A percentile compares a stretch with the other conserved stretches of the same genome.
Evolutionary conservation across 2,888 invertebrate species (phyloP).

Genomic region (Ophion slaviceki): DNA sequence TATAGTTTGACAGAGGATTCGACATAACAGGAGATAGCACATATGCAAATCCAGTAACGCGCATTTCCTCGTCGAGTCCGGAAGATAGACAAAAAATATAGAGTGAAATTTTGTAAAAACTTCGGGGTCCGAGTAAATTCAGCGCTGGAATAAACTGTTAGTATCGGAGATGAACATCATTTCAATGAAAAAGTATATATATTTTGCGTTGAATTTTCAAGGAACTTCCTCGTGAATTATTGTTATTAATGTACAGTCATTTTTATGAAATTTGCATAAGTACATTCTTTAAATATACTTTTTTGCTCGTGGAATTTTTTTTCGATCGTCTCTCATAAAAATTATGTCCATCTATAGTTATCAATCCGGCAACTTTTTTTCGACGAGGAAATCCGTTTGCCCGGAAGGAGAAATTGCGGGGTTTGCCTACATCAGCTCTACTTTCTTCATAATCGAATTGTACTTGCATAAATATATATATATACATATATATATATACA

Average conservation of each 20-base stretch:
- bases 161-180: neutral
- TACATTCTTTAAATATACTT: too few relatives aligned
- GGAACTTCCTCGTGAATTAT: too few relatives aligned
- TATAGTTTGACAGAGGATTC: slow-evolving; percentile 43
- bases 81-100: slow-evolving; percentile 6
- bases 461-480: slow-evolving; percentile 19
- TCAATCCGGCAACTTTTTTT: slow-evolving; percentile 6
- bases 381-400: slow-evolving; percentile 64
- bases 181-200: slow-evolving; percentile 5
- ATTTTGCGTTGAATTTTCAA: too few relatives aligned
- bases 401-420: slow-evolving; percentile 74
- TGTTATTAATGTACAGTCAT: too few relatives aligned
- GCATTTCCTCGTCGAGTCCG: slow-evolving; percentile 54
- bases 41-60: slow-evolving; percentile 57
- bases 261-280: too few relatives aligned
- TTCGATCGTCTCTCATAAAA: slow-evolving; percentile 18
- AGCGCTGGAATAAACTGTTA: neutral
- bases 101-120: neutral
- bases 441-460: slow-evolving; percentile 54
- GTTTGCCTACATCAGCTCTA: slow-evolving; percentile 79
- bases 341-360: neutral
- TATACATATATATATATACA: slow-evolving; percentile 25
- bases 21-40: slow-evolving; percentile 59
- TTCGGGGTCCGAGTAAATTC: neutral
- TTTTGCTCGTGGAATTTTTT: too few relatives aligned